Evolutionary conservation across 2,113 vertebrate genomes (phyloP).

Genomic region (Campylomormyrus tamandua): DNA sequence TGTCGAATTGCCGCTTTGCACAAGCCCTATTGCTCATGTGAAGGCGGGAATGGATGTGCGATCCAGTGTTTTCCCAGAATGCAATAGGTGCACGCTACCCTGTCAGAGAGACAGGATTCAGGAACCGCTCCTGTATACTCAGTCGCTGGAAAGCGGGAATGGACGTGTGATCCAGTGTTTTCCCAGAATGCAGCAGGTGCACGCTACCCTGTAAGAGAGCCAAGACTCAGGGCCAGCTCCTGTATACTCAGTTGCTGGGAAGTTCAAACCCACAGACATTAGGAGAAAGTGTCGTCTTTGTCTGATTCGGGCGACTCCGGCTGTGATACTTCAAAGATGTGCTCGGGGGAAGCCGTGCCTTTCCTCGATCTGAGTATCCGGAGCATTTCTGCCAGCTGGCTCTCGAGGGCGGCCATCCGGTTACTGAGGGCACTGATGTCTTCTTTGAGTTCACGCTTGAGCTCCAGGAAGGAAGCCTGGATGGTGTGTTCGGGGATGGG

Average conservation of each 20-base stretch:
- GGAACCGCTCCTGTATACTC: not conserved
- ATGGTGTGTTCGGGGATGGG: slow-evolving; percentile 93
- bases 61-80: not conserved
- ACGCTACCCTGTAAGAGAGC: not conserved
- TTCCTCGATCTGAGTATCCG: slow-evolving; percentile 76
- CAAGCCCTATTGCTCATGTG: slow-evolving; percentile 55
- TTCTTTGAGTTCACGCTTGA: slow-evolving; percentile 86
- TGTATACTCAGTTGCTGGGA: not conserved
- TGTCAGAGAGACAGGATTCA: not conserved
- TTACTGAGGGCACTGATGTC: slow-evolving; percentile 81
- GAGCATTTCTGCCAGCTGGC: slow-evolving; percentile 83
- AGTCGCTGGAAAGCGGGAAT: slow-evolving; percentile 21
- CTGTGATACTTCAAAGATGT: slow-evolving; percentile 82
- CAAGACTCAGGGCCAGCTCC: not conserved
- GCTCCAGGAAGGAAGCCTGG: slow-evolving; percentile 83
- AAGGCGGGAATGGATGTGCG: slow-evolving; percentile 19
- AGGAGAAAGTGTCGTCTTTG: slow-evolving; percentile 82
- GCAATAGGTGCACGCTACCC: not conserved
- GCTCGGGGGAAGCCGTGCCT: slow-evolving; percentile 66
- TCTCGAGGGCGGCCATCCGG: slow-evolving; percentile 81
- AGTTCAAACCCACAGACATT: slow-evolving; percentile 13
- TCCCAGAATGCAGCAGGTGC: not conserved
- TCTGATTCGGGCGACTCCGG: slow-evolving; percentile 84
- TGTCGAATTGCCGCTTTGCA: slow-evolving; percentile 38
- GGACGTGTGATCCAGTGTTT: not conserved